A percentile compares a stretch with the other conserved stretches of the same genome.
Conservation (phyloP, 2,113 vertebrate species). For the Pitta sordida region DNA sequence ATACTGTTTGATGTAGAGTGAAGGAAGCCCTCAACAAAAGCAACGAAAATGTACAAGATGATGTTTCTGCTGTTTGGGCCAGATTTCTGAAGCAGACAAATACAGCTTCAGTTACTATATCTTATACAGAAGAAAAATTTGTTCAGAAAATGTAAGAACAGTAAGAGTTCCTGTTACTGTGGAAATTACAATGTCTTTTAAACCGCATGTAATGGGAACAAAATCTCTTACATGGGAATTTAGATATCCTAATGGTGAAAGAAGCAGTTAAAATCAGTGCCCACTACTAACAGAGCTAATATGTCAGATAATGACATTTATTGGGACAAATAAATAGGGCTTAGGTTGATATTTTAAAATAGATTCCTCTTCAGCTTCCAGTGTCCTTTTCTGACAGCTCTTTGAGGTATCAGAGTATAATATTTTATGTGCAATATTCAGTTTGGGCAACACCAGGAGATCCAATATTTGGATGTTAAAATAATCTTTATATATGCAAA, state of each 20-base stretch:
- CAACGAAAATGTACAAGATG: background rate
- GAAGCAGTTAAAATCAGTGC: background rate
- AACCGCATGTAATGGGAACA: background rate
- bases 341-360: background rate
- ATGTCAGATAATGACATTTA: background rate
- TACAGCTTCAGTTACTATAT: background rate
- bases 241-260: background rate
- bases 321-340: background rate
- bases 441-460: background rate
- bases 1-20: background rate
- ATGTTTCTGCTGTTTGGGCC: background rate
- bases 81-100: background rate
- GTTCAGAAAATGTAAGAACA: background rate
- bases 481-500: constrained; percentile 9
- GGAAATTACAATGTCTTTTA: background rate
- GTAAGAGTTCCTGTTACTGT: background rate
- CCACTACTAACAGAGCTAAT: background rate
- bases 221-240: background rate
- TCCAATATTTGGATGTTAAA: background rate
- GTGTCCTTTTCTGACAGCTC: background rate
- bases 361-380: background rate
- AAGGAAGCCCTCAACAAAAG: background rate
- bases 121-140: background rate
- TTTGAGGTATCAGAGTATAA: background rate
- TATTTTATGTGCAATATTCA: background rate